phyloP scores from a whole-genome alignment of 2,888 invertebrate species.

The Sinotaia quadrata region DNA sequence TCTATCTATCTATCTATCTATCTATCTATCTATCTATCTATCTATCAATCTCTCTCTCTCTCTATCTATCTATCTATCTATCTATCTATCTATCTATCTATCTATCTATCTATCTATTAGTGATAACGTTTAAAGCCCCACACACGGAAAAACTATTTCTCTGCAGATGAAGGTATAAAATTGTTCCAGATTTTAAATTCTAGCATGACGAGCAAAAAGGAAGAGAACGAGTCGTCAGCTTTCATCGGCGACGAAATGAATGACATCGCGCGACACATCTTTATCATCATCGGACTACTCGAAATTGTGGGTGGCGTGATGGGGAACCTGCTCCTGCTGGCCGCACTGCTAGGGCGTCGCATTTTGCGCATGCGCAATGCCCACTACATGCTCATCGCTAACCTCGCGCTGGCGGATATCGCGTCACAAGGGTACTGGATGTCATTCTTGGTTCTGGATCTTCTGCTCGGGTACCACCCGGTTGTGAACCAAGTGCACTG shows the following conservation, averaged over 20 bases:
- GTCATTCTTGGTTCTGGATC: conserved; percentile 25
- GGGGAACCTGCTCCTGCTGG: not conserved
- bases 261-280: not conserved
- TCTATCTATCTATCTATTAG: no score
- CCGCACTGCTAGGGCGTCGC: not conserved
- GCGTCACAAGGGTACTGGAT: conserved; percentile 20
- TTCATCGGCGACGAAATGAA: not conserved
- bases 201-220: no score
- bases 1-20: no score
- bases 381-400: conserved; percentile 23
- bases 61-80: no score
- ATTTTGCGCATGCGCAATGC: no score
- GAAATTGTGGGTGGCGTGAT: not conserved
- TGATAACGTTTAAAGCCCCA: no score
- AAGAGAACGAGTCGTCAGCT: not conserved
- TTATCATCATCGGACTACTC: not conserved
- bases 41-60: no score
- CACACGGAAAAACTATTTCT: no score
- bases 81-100: no score
- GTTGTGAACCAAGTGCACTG: conserved; percentile 19
- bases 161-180: no score
- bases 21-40: no score
- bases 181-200: no score
- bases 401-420: conserved; percentile 25
- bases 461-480: conserved; percentile 21